Evolutionary conservation across 2,888 invertebrate genomes (phyloP).

Genomic region (Sinelater perroti): DNA sequence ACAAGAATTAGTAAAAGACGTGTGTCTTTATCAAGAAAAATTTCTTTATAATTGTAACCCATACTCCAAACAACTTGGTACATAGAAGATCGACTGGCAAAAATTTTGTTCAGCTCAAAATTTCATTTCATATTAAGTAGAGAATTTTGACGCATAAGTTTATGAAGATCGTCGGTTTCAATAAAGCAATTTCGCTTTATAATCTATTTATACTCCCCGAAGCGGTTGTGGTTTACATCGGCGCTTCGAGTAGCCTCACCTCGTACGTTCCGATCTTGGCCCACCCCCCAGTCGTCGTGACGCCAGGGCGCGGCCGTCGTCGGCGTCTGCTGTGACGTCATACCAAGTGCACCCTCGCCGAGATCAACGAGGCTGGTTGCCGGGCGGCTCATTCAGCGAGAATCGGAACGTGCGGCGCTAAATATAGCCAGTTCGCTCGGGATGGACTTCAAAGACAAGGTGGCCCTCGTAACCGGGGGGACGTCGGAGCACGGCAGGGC

Average conservation of each 20-base stretch:
- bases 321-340: slow-evolving; percentile 31
- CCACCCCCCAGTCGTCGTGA: slow-evolving; percentile 44
- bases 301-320: slow-evolving; percentile 46
- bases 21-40: too few relatives aligned
- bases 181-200: too few relatives aligned
- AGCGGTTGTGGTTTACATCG: too few relatives aligned
- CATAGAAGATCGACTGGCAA: too few relatives aligned
- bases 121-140: too few relatives aligned
- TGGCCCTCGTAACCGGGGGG: slow-evolving; percentile 77
- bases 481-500: slow-evolving; percentile 78
- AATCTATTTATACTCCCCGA: too few relatives aligned
- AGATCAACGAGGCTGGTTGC: slow-evolving; percentile 6
- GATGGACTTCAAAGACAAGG: slow-evolving; percentile 80
- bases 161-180: too few relatives aligned
- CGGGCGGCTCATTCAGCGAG: slow-evolving; percentile 23
- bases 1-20: too few relatives aligned
- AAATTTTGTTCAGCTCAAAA: too few relatives aligned
- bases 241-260: background rate
- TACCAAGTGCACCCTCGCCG: slow-evolving; percentile 19
- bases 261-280: slow-evolving; percentile 2
- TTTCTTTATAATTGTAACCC: too few relatives aligned
- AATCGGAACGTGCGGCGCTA: background rate
- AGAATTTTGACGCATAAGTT: too few relatives aligned
- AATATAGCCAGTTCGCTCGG: background rate
- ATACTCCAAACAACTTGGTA: too few relatives aligned